These are phyloP conservation scores for Coracias cyanogaster DNA, from an alignment of 2,797 vertebrate genomes.

Conservation along the genomic window DNA sequence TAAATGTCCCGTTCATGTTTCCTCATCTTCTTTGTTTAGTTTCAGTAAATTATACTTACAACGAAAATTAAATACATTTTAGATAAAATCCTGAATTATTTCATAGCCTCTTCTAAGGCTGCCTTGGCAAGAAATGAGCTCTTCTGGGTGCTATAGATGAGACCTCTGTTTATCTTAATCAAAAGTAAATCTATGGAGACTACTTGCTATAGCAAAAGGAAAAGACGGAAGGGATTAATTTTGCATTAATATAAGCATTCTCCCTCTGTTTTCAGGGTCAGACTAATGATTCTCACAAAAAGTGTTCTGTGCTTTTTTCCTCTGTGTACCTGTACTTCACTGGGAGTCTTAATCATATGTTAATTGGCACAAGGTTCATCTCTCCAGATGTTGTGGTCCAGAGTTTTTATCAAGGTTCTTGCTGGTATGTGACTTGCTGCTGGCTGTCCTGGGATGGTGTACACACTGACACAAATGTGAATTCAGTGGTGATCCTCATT, in stretches of 20 bases:
- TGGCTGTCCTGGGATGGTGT: neutral
- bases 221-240: neutral
- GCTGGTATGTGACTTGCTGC: neutral
- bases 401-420: neutral
- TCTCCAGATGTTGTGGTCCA: neutral
- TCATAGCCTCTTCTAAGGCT: neutral
- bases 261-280: neutral
- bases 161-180: neutral
- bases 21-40: neutral
- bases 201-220: neutral
- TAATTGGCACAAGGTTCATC: neutral
- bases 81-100: neutral
- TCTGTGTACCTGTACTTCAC: neutral
- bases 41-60: constrained; percentile 12
- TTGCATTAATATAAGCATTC: neutral
- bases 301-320: neutral
- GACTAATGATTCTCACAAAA: neutral
- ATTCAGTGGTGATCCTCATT: neutral
- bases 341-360: neutral
- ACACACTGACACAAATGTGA: neutral
- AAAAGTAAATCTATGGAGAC: neutral
- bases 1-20: neutral
- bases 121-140: neutral
- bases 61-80: too few relatives aligned
- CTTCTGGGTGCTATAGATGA: constrained; percentile 35